Conservation (phyloP, 2,888 invertebrate genomes). For the Lycaena phlaeas region DNA sequence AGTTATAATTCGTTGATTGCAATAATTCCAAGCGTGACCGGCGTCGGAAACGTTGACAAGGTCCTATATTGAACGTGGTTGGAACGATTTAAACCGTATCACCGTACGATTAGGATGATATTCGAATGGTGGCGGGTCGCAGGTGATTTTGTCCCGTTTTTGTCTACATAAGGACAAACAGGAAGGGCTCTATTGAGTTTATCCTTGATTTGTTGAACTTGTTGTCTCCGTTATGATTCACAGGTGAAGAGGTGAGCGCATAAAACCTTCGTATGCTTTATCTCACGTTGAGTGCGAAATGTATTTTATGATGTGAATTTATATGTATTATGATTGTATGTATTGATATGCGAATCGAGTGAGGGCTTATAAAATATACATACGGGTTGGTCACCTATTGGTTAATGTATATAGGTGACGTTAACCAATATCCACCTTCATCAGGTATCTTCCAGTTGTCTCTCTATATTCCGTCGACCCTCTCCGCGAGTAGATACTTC, state of each 20-base stretch:
- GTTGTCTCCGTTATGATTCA: constrained; percentile 20
- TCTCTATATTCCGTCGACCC: no score
- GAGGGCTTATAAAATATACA: no score
- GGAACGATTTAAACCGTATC: constrained; percentile 22
- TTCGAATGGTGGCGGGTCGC: constrained; percentile 20
- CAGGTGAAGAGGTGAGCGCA: constrained; percentile 13
- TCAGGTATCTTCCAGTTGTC: no score
- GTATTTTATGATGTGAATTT: no score
- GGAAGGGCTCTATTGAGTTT: constrained; percentile 49
- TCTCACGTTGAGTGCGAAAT: no score
- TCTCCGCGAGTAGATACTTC: no score
- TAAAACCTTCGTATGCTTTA: background rate
- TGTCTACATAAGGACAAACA: constrained; percentile 50
- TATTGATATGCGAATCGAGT: no score
- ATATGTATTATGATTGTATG: no score
- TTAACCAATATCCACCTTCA: no score
- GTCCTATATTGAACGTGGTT: constrained; percentile 22
- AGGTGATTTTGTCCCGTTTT: constrained; percentile 31
- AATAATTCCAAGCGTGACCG: constrained; percentile 50
- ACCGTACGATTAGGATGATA: constrained; percentile 21
- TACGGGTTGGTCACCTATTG: no score
- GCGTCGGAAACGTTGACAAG: constrained; percentile 38
- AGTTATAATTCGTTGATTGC: constrained; percentile 43
- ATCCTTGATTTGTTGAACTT: constrained; percentile 28
- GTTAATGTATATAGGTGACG: no score